phyloP scores from a whole-genome alignment of 2,797 vertebrate species.

The Chaunax sp. region DNA sequence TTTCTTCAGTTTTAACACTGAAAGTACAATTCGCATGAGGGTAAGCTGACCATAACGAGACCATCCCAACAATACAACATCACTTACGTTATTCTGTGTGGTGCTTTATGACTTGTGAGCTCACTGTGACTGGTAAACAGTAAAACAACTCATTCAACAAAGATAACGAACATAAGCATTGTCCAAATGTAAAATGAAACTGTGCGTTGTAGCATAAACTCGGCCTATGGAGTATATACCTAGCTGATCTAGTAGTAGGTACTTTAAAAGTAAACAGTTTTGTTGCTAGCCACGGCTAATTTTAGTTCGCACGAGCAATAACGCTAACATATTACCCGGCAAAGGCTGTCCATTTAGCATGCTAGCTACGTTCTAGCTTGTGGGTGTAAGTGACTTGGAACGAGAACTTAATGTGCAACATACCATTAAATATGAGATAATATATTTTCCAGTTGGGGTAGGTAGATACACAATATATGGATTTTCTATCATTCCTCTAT shows the following conservation, averaged over 20 bases:
- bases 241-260: neutral
- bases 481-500: constrained; percentile 30
- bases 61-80: neutral
- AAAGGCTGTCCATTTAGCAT: constrained; percentile 50
- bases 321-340: constrained; percentile 33
- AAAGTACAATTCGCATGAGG: neutral
- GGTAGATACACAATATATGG: constrained; percentile 5
- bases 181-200: rapidly evolving
- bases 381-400: neutral
- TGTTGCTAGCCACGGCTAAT: constrained; percentile 20
- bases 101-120: neutral
- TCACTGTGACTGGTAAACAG: neutral
- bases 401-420: constrained; percentile 12
- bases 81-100: no score
- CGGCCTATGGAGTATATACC: neutral
- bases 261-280: constrained; percentile 1
- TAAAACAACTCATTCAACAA: neutral
- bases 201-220: no score
- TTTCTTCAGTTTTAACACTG: constrained; percentile 61
- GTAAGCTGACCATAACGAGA: no score
- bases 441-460: neutral
- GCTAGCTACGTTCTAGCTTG: constrained; percentile 33
- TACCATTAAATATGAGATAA: constrained; percentile 54
- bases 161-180: neutral
- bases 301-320: neutral